A percentile compares a stretch with the other conserved stretches of the same genome.
Conservation (phyloP, 2,888 invertebrate species). For the Neoscelio sp. region DNA sequence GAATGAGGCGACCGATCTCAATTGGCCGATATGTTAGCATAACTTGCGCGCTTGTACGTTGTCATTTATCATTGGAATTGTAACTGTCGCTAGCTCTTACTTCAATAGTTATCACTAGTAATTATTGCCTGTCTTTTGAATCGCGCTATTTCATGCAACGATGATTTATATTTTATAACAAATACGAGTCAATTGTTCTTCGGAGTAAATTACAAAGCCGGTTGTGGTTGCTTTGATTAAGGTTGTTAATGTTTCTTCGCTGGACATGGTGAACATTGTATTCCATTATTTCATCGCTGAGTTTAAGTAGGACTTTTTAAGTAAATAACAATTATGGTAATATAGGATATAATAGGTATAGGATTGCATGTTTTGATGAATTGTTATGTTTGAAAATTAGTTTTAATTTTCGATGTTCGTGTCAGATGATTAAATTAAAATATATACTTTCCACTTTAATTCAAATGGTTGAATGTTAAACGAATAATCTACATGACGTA, state of each 20-base stretch:
- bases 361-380: too few relatives aligned
- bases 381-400: too few relatives aligned
- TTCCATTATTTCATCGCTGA: background rate
- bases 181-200: background rate
- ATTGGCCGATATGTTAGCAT: constrained; percentile 68
- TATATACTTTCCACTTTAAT: too few relatives aligned
- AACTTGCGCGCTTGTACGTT: constrained; percentile 49
- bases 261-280: background rate
- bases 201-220: background rate
- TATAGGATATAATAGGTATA: too few relatives aligned
- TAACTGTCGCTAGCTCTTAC: constrained; percentile 44
- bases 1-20: constrained; percentile 64
- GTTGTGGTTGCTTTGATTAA: background rate
- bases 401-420: too few relatives aligned
- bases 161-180: constrained; percentile 8
- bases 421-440: too few relatives aligned
- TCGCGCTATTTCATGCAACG: constrained; percentile 26
- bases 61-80: constrained; percentile 62
- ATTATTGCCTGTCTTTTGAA: constrained; percentile 38
- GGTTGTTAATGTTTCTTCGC: background rate
- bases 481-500: too few relatives aligned
- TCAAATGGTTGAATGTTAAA: too few relatives aligned
- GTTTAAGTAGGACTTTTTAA: too few relatives aligned
- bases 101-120: constrained; percentile 42
- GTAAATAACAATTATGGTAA: too few relatives aligned